Conservation (phyloP, 2,888 invertebrate species). For the Adela reaumurella region DNA sequence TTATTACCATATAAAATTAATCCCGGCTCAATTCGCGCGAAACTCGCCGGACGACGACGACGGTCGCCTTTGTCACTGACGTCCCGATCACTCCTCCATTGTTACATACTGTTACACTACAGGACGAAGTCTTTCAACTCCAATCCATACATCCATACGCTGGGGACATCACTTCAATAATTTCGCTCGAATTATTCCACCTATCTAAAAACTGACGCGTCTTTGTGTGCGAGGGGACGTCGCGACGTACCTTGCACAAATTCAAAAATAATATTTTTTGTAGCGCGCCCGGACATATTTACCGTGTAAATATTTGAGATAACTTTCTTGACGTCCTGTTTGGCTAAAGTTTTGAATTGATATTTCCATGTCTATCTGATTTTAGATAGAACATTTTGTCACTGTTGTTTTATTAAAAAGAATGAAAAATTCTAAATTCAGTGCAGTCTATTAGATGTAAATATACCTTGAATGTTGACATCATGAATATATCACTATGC, state of each 20-base stretch:
- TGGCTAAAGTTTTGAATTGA: neutral
- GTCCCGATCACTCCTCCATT: neutral
- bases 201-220: neutral
- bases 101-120: neutral
- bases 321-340: conserved; percentile 20
- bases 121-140: neutral
- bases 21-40: neutral
- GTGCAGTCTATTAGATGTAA: no score
- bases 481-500: no score
- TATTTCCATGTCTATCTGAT: no score
- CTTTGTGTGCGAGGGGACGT: neutral
- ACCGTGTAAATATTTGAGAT: conserved; percentile 20
- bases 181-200: neutral
- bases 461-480: no score
- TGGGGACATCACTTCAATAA: neutral
- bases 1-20: neutral
- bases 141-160: neutral
- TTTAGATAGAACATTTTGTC: no score
- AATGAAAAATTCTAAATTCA: no score
- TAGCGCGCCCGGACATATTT: conserved; percentile 35
- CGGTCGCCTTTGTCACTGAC: neutral
- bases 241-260: conserved; percentile 41
- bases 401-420: no score
- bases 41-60: neutral
- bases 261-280: conserved; percentile 53